Percentiles rank a stretch among this genome's conserved stretches.
Conservation (phyloP, 2,113 vertebrate species). For the Tupaia chinensis region DNA sequence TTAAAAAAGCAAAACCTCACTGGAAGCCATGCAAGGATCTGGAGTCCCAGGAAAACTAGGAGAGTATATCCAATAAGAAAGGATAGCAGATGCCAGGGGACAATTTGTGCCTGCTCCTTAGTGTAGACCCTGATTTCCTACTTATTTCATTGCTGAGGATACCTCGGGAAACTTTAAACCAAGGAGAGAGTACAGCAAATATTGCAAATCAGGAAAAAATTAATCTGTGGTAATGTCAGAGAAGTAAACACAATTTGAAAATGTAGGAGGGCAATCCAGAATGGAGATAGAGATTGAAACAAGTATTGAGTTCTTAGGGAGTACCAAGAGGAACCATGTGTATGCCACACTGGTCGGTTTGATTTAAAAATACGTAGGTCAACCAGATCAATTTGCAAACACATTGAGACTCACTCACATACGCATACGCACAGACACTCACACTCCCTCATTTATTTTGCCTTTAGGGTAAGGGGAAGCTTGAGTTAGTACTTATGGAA, state of each 20-base stretch:
- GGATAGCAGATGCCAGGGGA: background rate
- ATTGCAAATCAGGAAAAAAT: slow-evolving; percentile 43
- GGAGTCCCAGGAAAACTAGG: background rate
- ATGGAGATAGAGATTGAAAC: background rate
- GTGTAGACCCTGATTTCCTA: background rate
- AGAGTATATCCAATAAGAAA: background rate
- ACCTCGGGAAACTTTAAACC: slow-evolving; percentile 10
- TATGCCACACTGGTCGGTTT: background rate
- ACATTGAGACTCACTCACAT: background rate
- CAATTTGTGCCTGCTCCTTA: background rate
- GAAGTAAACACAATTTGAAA: background rate
- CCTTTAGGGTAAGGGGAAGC: slow-evolving; percentile 50
- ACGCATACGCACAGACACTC: background rate
- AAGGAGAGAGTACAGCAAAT: slow-evolving; percentile 41
- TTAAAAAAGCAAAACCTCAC: background rate
- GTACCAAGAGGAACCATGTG: background rate
- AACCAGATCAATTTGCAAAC: slow-evolving; percentile 41
- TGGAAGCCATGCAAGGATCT: background rate
- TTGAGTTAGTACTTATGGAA: slow-evolving; percentile 63
- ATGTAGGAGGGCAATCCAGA: background rate
- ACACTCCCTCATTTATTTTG: background rate
- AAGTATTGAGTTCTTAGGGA: background rate
- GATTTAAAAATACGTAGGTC: slow-evolving; percentile 1
- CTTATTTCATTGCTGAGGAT: background rate
- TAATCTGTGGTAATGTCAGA: slow-evolving; percentile 25